These are phyloP conservation scores for Mirounga angustirostris DNA, from an alignment of 2,113 vertebrate species.

Conservation along the genomic window DNA sequence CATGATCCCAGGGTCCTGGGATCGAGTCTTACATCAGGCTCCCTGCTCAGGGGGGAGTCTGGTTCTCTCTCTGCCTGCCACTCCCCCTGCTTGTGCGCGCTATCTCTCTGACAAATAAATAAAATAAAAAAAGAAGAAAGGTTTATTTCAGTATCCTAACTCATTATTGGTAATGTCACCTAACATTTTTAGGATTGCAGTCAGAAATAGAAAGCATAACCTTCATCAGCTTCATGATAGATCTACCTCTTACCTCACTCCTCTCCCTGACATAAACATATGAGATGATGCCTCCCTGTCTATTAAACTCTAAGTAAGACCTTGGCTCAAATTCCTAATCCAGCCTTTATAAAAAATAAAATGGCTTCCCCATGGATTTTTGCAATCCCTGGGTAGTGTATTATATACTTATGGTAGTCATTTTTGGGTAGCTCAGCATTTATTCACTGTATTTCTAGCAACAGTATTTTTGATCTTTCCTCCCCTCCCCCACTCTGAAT, in stretches of 20 bases:
- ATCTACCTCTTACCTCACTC: neutral
- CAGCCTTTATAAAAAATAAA: neutral
- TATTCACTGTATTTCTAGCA: neutral
- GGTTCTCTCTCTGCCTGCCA: too few species aligned
- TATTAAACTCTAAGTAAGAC: neutral
- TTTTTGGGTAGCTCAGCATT: neutral
- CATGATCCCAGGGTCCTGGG: too few species aligned
- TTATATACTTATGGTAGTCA: neutral
- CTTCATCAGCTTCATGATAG: neutral
- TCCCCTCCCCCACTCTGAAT: neutral
- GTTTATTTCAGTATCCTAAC: neutral
- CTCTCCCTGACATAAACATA: neutral
- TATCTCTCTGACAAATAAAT: too few species aligned
- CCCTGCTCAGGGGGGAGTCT: too few species aligned
- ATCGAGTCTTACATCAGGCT: too few species aligned
- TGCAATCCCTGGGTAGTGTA: neutral
- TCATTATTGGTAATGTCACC: neutral
- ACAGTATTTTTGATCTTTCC: neutral
- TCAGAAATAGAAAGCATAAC: neutral
- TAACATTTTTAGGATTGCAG: neutral
- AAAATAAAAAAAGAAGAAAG: neutral
- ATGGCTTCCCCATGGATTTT: neutral
- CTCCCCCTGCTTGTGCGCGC: too few species aligned
- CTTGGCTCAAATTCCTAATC: slow-evolving; percentile 12
- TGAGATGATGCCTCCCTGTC: neutral